Base-by-base conservation (phyloP, 1,140 invertebrate species). In the Brachionus sp. region DNA sequence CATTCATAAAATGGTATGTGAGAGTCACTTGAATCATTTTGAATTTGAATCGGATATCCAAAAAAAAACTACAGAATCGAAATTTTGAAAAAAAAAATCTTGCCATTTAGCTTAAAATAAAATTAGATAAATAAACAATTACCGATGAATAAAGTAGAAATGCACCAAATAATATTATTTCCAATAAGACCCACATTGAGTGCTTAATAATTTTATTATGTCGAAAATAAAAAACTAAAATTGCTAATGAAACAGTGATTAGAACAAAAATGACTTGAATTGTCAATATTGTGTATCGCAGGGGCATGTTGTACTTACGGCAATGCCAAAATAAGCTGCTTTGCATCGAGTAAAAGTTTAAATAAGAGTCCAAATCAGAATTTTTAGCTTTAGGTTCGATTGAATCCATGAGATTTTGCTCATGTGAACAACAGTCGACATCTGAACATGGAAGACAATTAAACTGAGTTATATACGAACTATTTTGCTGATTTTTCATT, bases 121-220 rank as follows among this genome's bases (percentile, higher is more conserved):
- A 29, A 29, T 29, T n/a, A 29, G 29, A 29, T 29, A 39, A 25
- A 75, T 33, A 57, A 53, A 37, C 13, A 39, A 62, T 82, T 82
- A 82, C 80, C 23, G 80, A 46, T 53, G 66, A 50, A 29, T 83
- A 83, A n/a, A 73, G 29, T 4, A 83, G 39, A 19, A 83, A 16
- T 2, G 66, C 42, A n/a, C 82, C 82, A 9, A 75, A 53, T 3
- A 83, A 16, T 13, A 83, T 75, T 13, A 83, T 33, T 64, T 83
- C 82, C 7, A 83, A 62, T 16, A 83, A 62, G 16, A 75, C 57
- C 82, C 82, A 83, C 82, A 83, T 83, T 16, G 82, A 83, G 42
- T 83, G 42, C 25, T 75, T 70, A 13, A 83, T 83, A 29, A 83
- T 62, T 70, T 82, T 82, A 29, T 66, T 82, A 23, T 66, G 57